Conservation (phyloP, 2,888 invertebrate species). For the Melitaea athalia region DNA sequence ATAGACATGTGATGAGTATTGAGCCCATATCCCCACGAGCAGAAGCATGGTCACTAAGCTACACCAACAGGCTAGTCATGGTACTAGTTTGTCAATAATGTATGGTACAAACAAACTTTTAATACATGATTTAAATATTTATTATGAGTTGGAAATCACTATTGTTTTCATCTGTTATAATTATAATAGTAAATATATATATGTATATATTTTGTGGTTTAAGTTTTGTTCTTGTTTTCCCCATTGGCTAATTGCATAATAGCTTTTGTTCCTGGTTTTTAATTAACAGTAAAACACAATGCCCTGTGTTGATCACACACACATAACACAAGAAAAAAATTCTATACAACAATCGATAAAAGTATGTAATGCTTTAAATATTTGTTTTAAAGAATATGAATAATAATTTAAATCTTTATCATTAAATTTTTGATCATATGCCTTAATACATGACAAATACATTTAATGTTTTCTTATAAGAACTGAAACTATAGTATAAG, state of each 20-base stretch:
- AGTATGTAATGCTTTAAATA: background rate
- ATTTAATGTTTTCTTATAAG: background rate
- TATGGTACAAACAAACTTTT: no score
- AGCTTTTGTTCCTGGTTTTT: background rate
- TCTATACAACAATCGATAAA: background rate
- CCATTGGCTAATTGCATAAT: background rate
- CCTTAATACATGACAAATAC: background rate
- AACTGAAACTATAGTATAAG: slow-evolving; percentile 41
- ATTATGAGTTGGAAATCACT: background rate
- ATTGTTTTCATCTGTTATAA: background rate
- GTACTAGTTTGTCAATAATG: no score
- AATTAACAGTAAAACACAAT: background rate
- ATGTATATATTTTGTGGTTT: background rate
- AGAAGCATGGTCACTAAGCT: no score
- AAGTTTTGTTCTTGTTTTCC: background rate
- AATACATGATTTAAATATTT: no score
- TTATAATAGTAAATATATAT: no score
- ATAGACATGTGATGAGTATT: no score
- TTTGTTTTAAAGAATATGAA: background rate
- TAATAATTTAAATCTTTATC: background rate
- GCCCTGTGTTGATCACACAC: no score
- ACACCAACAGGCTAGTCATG: no score
- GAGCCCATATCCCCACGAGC: no score
- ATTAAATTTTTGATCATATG: background rate
- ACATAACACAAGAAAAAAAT: no score